Evolutionary conservation across 2,113 vertebrate species (phyloP).

Genomic region (Malaclemys terrapin): DNA sequence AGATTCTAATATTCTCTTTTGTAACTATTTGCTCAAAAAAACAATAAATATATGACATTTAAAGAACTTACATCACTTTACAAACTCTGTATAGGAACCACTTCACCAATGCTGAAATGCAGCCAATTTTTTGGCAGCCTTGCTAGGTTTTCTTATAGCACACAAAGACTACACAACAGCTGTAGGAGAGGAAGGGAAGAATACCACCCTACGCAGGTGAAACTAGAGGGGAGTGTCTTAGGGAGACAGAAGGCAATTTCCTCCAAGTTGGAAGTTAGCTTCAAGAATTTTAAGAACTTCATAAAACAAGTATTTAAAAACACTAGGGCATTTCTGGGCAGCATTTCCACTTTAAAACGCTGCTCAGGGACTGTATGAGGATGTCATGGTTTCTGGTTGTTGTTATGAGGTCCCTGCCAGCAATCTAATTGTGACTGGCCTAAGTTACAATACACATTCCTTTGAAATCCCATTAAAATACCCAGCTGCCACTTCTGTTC

Average conservation of each 20-base stretch:
- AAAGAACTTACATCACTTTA: neutral
- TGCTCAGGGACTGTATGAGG: neutral
- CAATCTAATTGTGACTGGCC: neutral
- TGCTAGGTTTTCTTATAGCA: neutral
- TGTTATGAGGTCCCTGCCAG: neutral
- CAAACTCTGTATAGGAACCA: neutral
- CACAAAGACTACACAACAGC: neutral
- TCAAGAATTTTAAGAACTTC: slow-evolving; percentile 21
- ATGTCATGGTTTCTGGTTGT: neutral
- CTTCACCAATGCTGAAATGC: slow-evolving; percentile 12
- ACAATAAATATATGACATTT: neutral
- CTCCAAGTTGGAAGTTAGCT: neutral
- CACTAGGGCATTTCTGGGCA: neutral
- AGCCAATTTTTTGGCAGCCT: neutral
- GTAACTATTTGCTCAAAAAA: slow-evolving; percentile 35
- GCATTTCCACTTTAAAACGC: neutral
- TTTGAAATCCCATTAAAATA: neutral
- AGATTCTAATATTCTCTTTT: neutral
- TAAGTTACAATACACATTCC: neutral
- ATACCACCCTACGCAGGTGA: neutral
- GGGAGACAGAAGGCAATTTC: neutral
- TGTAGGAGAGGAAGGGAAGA: neutral
- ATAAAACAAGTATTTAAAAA: neutral
- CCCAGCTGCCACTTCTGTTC: neutral
- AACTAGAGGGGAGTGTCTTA: neutral